Percentiles rank a stretch among this genome's conserved stretches.
These are phyloP conservation scores for Drosophila incognita DNA, from an alignment of 2,888 invertebrate genomes.

Conservation along the genomic window DNA sequence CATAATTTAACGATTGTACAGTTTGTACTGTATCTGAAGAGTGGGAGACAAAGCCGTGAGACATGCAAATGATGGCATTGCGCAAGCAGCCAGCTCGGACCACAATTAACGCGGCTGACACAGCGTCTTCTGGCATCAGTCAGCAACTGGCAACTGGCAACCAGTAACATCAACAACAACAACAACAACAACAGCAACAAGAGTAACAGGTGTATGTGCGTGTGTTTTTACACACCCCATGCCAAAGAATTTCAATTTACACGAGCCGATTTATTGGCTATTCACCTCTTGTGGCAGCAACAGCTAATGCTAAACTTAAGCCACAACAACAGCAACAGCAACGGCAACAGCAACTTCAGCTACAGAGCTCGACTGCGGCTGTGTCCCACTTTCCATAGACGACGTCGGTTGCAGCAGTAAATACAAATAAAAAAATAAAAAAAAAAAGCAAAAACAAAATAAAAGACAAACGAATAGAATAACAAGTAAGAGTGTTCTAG, in stretches of 20 bases:
- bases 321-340: constrained; percentile 21
- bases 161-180: constrained; percentile 10
- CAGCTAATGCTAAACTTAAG: constrained; percentile 8
- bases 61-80: constrained; percentile 68
- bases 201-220: constrained; percentile 65
- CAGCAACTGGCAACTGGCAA: constrained; percentile 1
- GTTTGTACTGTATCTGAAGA: constrained; percentile 21
- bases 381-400: constrained; percentile 79
- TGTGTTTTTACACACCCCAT: constrained; percentile 38
- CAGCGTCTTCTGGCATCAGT: constrained; percentile 30
- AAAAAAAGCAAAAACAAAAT: constrained; percentile 9
- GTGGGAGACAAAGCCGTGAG: constrained; percentile 20
- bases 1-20: background rate
- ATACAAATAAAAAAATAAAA: constrained; percentile 23
- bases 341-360: constrained; percentile 3
- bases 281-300: constrained; percentile 80
- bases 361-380: constrained; percentile 38
- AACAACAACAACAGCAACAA: constrained; percentile 15
- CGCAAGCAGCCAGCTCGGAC: constrained; percentile 58
- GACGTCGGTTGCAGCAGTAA: constrained; percentile 53
- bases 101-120: constrained; percentile 55
- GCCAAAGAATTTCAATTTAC: constrained; percentile 79
- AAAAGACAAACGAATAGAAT: constrained; percentile 35
- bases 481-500: constrained; percentile 7
- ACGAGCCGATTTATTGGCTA: constrained; percentile 84